Percentiles rank a stretch among this genome's conserved stretches.
Evolutionary conservation across 2,113 vertebrate genomes (phyloP).

Genomic region (Nansenia antarctica): DNA sequence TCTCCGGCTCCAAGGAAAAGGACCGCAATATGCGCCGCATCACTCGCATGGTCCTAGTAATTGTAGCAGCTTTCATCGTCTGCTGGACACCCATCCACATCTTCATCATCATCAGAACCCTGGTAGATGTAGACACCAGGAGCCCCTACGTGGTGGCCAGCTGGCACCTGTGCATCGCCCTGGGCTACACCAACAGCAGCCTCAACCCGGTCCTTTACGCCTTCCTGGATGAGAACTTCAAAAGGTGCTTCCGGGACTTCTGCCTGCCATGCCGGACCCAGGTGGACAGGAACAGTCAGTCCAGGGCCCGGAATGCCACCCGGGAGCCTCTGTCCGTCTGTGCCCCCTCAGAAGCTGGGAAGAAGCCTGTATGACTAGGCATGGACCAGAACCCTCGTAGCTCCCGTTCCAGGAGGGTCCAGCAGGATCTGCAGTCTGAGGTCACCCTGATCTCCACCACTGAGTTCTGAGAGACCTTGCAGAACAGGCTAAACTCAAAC

Average conservation of each 20-base stretch:
- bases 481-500: background rate
- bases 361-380: constrained; percentile 84
- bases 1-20: constrained; percentile 94
- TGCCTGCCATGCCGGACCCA: constrained; percentile 80
- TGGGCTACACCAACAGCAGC: constrained; percentile 97
- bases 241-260: constrained; percentile 92
- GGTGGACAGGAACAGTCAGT: constrained; percentile 72
- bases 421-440: constrained; percentile 77
- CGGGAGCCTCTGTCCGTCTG: constrained; percentile 83
- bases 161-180: constrained; percentile 93
- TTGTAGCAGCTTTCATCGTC: constrained; percentile 94
- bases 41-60: constrained; percentile 94
- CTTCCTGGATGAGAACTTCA: constrained; percentile 95
- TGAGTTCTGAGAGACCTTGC: constrained; percentile 59
- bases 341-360: constrained; percentile 66
- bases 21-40: constrained; percentile 92
- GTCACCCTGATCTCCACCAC: constrained; percentile 82
- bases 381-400: constrained; percentile 65
- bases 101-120: constrained; percentile 93
- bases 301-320: constrained; percentile 67
- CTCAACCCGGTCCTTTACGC: constrained; percentile 94
- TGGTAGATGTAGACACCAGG: constrained; percentile 87
- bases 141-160: constrained; percentile 88
- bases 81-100: constrained; percentile 97
- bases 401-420: constrained; percentile 59